Percentiles rank a stretch among this genome's conserved stretches.
Conservation (phyloP, 2,888 invertebrate species). For the Drosophila kokeensis region DNA sequence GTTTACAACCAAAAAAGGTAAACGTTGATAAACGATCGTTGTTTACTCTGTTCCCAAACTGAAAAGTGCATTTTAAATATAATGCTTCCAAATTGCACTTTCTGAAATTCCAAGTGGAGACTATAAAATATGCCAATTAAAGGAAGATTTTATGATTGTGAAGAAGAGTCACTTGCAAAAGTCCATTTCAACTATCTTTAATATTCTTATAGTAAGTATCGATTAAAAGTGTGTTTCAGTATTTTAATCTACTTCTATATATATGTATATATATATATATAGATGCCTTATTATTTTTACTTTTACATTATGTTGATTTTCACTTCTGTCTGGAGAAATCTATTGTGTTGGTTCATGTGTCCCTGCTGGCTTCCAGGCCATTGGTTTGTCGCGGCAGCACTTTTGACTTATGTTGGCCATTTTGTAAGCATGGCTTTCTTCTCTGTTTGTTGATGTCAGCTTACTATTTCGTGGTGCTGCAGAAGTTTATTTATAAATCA, state of each 20-base stretch:
- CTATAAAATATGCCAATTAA: not conserved
- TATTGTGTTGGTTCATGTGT: constrained; percentile 37
- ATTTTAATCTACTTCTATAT: not conserved
- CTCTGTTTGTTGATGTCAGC: constrained; percentile 62
- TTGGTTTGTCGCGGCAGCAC: constrained; percentile 15
- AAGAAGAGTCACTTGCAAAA: not conserved
- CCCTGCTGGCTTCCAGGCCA: constrained; percentile 17
- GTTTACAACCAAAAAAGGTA: not conserved
- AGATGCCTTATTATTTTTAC: constrained; percentile 52
- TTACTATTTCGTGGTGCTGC: constrained; percentile 57
- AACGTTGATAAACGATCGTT: not conserved
- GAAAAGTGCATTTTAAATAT: not conserved
- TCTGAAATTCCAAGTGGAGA: not conserved
- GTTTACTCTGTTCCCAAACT: not conserved
- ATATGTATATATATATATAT: no score
- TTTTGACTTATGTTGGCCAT: constrained; percentile 57
- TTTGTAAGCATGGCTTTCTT: constrained; percentile 48
- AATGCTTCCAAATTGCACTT: not conserved
- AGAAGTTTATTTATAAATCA: constrained; percentile 78
- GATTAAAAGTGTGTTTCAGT: not conserved
- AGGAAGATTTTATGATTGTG: not conserved
- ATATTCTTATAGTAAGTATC: not conserved
- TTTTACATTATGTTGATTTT: constrained; percentile 50
- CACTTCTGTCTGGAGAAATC: constrained; percentile 21
- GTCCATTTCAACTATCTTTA: not conserved